Conservation (phyloP, 2,797 vertebrate genomes). For the Diplodus puntazzo region DNA sequence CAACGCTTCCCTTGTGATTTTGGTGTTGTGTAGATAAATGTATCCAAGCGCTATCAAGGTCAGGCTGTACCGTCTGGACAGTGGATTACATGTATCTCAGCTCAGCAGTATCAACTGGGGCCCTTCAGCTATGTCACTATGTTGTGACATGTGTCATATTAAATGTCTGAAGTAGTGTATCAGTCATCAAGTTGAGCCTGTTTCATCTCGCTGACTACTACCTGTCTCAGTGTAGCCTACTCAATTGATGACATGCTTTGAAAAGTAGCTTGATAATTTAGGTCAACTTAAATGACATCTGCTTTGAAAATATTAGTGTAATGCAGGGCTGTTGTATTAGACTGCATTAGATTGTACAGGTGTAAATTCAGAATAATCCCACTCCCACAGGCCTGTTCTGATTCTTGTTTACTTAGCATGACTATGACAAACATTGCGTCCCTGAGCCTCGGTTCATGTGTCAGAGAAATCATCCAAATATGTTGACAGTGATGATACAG, state of each 20-base stretch:
- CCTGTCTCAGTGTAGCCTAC: neutral
- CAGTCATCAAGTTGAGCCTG: neutral
- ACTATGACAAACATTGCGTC: too few species aligned
- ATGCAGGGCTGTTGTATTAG: neutral
- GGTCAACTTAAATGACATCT: neutral
- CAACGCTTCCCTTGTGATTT: constrained; percentile 3
- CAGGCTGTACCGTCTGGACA: constrained; percentile 8
- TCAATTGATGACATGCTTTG: too few species aligned
- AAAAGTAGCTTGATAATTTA: neutral
- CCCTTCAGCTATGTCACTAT: constrained; percentile 3
- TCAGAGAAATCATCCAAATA: too few species aligned
- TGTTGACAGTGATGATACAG: too few species aligned
- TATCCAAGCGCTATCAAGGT: constrained; percentile 25
- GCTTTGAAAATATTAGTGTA: too few species aligned
- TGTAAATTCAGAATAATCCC: too few species aligned
- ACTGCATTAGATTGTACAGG: neutral
- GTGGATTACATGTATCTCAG: neutral
- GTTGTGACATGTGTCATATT: neutral
- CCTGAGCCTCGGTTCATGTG: too few species aligned
- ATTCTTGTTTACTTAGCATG: too few species aligned
- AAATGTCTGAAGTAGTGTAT: neutral
- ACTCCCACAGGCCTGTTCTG: too few species aligned
- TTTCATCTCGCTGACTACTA: neutral
- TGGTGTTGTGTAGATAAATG: constrained; percentile 40
- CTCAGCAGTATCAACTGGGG: neutral